Evolutionary conservation across 2,888 invertebrate genomes (phyloP), one percentile per base, ranked within the genome.

Genomic region (Masnerella sp.): DNA sequence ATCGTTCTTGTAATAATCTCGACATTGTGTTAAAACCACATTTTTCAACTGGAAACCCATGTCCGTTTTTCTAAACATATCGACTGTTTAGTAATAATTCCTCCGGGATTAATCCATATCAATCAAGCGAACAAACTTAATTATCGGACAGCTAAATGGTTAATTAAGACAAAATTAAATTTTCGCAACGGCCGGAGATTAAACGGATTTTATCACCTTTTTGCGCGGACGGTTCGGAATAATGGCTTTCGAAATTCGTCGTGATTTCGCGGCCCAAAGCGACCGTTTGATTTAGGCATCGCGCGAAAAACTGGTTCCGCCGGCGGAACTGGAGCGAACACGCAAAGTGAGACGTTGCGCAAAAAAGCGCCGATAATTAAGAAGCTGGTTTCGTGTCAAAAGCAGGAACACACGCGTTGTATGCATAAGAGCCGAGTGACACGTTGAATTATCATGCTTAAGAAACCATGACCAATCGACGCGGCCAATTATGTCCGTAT

Each of bases 301-400:
- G 49, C 36, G 45, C 38, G 52, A 59, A 68, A 68, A 68, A 68
- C 68, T 52, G 59, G 68, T 68, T 47, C 12, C 20, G 22, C 18
- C 43, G 18, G 15, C 38, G 25, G 32, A 49, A 43, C 43, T 52
- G n/a, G n/a, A 59, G 59, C 43, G 38, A 68, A 59, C 68, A 54
- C 61, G 40, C 52, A 38, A 54, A 51, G 47, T 32, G 25, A 69
- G 54, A 43, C 47, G 40, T 68, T 68, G 51, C 68, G 61, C 56
- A 58, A 71, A 71, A 71, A 71, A 61, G 62, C 34, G 38, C 47
- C 54, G 71, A 71, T 64, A 64, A 71, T 71, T 56, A 51, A 58
- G 51, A 49, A 61, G 58, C 58, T 47, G 43, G 36, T 51, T 45
- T 56, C 42, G 54, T 61, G 62, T 51, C 62, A 62, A 70, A 70